Base-by-base conservation (phyloP, 2,113 vertebrate species). In the Cromileptes altivelis region DNA sequence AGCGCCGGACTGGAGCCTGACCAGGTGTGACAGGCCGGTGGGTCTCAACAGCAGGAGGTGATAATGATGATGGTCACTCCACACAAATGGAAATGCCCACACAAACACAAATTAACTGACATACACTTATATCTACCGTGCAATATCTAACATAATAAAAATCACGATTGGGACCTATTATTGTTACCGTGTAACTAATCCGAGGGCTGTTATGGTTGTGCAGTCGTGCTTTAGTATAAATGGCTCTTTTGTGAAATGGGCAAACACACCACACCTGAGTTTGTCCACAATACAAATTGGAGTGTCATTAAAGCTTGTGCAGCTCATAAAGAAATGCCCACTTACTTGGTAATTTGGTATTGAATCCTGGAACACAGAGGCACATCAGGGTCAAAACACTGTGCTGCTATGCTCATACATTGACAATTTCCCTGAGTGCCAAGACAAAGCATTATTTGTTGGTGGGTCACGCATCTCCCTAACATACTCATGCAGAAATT, bases 31-130 rank as follows among this genome's bases (percentile, higher is more conserved):
- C 49, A 92, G 88, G 83, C 27, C 70, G 88, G 87, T 91, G 95
- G 95, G 92, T 94, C 92, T 94, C 94, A 95, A 88, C 95, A 93
- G 92, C 92, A 94, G 88, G 89, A 88, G 91, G 67, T 33, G 60
- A 56, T 76, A 78, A 81, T 19, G 83, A 78, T 42, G 68, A 78
- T 23, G 57, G 52, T 81, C 84, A 74, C 56, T 56, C 62, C 75
- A 25, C n/a, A 53, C 58, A 33, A 67, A 73, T 55, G 23, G 21
- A 72, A 63, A 61, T 42, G 45, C 37, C 21, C 78, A 47, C 65
- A 73, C 45, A 81, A 14, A 64, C 57, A 57, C 45, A 45, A 23
- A 55, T 7, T 15, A 1, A 6, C 18, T 33, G 57, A 61, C 42
- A 30, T 25, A 25, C 61, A 25, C 30, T 14, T 23, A 63, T 73